Conservation (phyloP, 2,888 invertebrate species). For the Synanthedon formicaeformis region DNA sequence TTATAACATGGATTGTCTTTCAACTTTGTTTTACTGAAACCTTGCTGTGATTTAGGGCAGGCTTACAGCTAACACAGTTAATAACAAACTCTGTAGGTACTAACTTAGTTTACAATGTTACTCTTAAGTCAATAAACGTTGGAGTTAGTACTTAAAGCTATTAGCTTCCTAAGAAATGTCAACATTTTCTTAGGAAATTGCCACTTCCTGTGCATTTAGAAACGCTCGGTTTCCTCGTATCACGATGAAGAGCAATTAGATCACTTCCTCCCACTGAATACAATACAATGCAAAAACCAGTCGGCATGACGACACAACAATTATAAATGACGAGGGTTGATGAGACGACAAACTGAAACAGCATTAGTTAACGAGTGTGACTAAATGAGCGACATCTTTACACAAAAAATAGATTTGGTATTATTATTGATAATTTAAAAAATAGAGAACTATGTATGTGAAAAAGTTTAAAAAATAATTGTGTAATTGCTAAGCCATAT, state of each 20-base stretch:
- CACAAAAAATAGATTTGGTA: no score
- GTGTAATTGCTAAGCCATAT: no score
- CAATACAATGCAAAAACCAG: slow-evolving; percentile 53
- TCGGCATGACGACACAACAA: slow-evolving; percentile 20
- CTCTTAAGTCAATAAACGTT: neutral
- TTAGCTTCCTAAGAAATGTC: neutral
- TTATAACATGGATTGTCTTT: no score
- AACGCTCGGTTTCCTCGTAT: slow-evolving; percentile 43
- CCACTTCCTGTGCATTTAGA: slow-evolving; percentile 37
- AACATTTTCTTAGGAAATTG: neutral
- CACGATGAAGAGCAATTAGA: slow-evolving; percentile 49
- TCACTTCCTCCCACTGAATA: slow-evolving; percentile 53
- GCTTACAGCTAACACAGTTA: no score
- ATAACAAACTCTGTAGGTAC: no score
- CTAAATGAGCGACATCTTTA: neutral
- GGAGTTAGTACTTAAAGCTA: neutral
- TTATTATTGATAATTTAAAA: no score
- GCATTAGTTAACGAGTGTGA: neutral
- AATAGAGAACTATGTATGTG: no score
- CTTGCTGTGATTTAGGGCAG: no score
- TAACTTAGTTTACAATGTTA: no score
- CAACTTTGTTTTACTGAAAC: no score
- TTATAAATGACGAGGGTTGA: slow-evolving; percentile 9
- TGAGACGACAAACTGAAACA: slow-evolving; percentile 15
- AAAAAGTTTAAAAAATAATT: no score